These are phyloP conservation scores for Lithophane leautieri DNA, from an alignment of 2,888 invertebrate species.

Conservation along the genomic window DNA sequence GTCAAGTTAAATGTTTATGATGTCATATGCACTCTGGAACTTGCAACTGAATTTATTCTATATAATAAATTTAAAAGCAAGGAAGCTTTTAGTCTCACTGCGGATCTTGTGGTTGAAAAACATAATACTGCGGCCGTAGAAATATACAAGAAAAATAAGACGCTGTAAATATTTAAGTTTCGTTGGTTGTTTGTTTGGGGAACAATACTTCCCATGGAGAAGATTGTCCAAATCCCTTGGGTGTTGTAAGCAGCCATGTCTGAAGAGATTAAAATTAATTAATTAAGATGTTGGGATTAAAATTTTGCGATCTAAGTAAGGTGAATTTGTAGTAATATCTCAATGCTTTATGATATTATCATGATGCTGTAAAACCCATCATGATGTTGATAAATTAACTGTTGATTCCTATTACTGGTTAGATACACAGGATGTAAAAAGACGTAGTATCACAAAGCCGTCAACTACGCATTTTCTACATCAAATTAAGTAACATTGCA, in stretches of 20 bases:
- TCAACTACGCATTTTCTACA: no score
- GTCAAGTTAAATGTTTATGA: slow-evolving; percentile 58
- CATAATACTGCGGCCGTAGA: neutral
- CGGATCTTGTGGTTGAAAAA: neutral
- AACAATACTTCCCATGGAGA: slow-evolving; percentile 9
- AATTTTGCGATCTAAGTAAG: slow-evolving; percentile 27
- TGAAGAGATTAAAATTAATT: slow-evolving; percentile 47
- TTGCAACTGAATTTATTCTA: slow-evolving; percentile 44
- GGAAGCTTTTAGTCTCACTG: slow-evolving; percentile 26
- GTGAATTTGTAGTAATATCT: slow-evolving; percentile 27
- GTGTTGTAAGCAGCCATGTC: slow-evolving; percentile 34
- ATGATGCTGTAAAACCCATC: slow-evolving; percentile 3
- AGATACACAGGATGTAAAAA: no score
- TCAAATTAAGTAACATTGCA: no score
- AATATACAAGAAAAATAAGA: slow-evolving; percentile 28
- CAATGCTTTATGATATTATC: slow-evolving; percentile 10
- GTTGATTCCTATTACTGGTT: slow-evolving; percentile 9
- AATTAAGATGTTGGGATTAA: slow-evolving; percentile 45
- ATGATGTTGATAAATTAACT: slow-evolving; percentile 24
- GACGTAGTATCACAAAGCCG: no score
- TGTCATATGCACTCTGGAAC: slow-evolving; percentile 45
- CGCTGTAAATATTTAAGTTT: slow-evolving; percentile 29
- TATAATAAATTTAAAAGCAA: slow-evolving; percentile 50
- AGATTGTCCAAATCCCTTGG: slow-evolving; percentile 44
- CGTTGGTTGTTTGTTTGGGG: slow-evolving; percentile 18